phyloP scores from a whole-genome alignment of 2,888 invertebrate genomes.

The Chymomyza caudatula region DNA sequence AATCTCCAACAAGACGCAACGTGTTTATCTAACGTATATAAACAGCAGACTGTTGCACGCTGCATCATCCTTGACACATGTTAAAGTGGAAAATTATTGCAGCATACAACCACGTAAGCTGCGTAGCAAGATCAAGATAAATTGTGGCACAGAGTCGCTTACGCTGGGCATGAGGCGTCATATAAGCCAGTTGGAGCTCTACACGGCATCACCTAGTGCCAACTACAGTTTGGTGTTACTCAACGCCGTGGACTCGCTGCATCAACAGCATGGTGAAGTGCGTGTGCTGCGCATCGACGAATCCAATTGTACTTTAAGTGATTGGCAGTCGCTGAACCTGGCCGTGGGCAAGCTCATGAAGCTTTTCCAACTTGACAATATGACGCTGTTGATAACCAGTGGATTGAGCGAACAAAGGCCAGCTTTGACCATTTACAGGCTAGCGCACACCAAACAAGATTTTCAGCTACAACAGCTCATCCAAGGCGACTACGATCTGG shows the following conservation, averaged over 20 bases:
- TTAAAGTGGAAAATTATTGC: constrained; percentile 67
- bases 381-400: constrained; percentile 47
- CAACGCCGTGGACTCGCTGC: constrained; percentile 43
- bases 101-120: constrained; percentile 35
- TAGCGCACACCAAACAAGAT: constrained; percentile 31
- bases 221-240: constrained; percentile 52
- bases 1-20: constrained; percentile 23
- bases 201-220: not conserved
- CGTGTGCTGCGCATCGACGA: constrained; percentile 62
- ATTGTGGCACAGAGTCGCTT: constrained; percentile 44
- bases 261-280: constrained; percentile 58
- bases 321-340: constrained; percentile 67
- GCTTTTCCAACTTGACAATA: constrained; percentile 36
- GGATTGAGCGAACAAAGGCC: constrained; percentile 51
- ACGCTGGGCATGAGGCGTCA: constrained; percentile 60
- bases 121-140: constrained; percentile 61
- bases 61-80: constrained; percentile 2
- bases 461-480: constrained; percentile 68
- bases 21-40: constrained; percentile 52
- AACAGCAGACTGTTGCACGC: constrained; percentile 37
- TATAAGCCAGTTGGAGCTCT: constrained; percentile 42
- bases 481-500: constrained; percentile 71
- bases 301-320: constrained; percentile 47
- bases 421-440: constrained; percentile 57
- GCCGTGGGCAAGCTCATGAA: constrained; percentile 61